These are phyloP conservation scores for Cotesia vestalis DNA, from an alignment of 1,140 invertebrate genomes.

Conservation along the genomic window DNA sequence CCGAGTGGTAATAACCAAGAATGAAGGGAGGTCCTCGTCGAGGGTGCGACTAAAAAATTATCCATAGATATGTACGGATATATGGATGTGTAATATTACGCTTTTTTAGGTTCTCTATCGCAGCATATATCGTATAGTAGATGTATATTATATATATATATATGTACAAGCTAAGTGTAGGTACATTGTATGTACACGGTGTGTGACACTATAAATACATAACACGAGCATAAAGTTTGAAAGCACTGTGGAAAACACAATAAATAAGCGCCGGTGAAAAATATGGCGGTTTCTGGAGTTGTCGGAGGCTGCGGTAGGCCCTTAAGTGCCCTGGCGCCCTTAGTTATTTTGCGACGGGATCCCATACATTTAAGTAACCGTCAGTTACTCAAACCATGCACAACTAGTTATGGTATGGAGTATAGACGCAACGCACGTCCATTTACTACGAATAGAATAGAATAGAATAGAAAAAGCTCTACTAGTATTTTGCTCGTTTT, in stretches of 20 bases:
- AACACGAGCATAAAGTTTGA: constrained; percentile 5
- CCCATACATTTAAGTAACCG: constrained; percentile 49
- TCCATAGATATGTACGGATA: too few relatives aligned
- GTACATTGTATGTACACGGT: too few relatives aligned
- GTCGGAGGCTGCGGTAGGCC: constrained; percentile 46
- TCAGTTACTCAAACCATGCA: constrained; percentile 44
- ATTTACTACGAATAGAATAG: too few relatives aligned
- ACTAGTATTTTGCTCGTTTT: too few relatives aligned
- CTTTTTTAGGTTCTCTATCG: too few relatives aligned
- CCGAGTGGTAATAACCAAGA: constrained; percentile 47
- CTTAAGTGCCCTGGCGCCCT: constrained; percentile 59
- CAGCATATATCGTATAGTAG: too few relatives aligned
- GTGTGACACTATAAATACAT: neutral
- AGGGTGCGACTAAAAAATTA: constrained; percentile 44
- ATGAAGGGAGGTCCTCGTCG: constrained; percentile 39
- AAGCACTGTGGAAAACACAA: constrained; percentile 41
- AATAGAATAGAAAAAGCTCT: too few relatives aligned
- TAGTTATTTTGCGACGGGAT: constrained; percentile 49
- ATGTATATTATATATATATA: too few relatives aligned
- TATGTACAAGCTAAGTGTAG: constrained; percentile 6
- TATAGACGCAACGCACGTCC: too few relatives aligned
- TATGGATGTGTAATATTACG: too few relatives aligned
- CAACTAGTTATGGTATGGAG: neutral
- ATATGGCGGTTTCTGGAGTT: constrained; percentile 55
- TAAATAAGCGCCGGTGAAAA: constrained; percentile 58